Base-by-base conservation (phyloP, 2,797 vertebrate species). In the Muscicapa comitata region DNA sequence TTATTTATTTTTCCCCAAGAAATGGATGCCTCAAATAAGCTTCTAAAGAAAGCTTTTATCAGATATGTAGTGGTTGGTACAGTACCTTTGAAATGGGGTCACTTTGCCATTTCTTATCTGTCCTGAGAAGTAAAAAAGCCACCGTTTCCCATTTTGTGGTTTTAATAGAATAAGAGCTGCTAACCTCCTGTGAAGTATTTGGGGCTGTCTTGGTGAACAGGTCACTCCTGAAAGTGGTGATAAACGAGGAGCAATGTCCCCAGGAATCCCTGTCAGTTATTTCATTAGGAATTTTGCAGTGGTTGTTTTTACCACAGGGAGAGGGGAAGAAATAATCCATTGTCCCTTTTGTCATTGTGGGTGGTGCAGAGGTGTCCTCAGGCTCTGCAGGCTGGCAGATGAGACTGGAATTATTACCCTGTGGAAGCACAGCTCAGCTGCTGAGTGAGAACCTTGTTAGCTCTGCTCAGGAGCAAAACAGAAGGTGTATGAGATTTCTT, bases 1-100 rank as follows among this genome's bases (percentile, higher is more conserved):
- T 89, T 94, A 76, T 94, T 97, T 89, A 79, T 93, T 95, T 95
- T 96, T 82, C 51, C 73, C 57, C 2, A 6, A 78, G 94, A 96
- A 96, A 77, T 77, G 80, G 42, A 92, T 2, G 16, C 50, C 61
- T 92, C 78, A 79, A 75, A 96, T 90, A 94, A 96, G 78, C 82
- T 90, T 65, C 85, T 86, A 40, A 92, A 78, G 50, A 70, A 59
- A 75, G 50, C 66, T 91, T 94, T 95, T 88, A 66, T 93, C 90
- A 94, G 62, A 78, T 91, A 21, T 3, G 19, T 55, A 45, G 25
- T 43, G 89, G 45, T 37, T 40, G 71, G 42, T 81, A 53, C 80
- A 81, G 40, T 48, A 62, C 58, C 73, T 86, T 94, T 87, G 71
- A 91, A 93, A 88, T 68, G 70, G 45, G 84, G 67, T 82, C 67